Evolutionary conservation across 2,888 invertebrate species (phyloP), one percentile per base, ranked within the genome.

Genomic region (Drosophila basisetae): DNA sequence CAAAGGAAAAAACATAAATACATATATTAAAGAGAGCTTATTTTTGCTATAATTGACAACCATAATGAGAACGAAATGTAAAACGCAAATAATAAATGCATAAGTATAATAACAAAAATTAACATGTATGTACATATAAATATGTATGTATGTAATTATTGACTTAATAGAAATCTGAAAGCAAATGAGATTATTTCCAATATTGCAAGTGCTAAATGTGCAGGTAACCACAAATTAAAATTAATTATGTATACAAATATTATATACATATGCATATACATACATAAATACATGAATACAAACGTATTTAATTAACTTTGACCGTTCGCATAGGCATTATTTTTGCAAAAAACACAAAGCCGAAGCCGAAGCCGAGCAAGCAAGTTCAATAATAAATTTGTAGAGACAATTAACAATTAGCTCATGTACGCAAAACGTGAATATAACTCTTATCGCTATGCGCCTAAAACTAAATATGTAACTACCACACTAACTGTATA

Each of bases 401-500:
- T 69, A 84, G 56, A 60, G 58, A 78, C 41, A 66, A 73, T 73
- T 78, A 58, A 56, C 73, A 35, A 72, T 58, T 65, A 60, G 64
- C 73, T 78, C 62, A 59, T 78, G 58, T 73, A 58, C 61, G 84
- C 68, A 66, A 55, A 56, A 73, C 60, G 56, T 67, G 55, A 68
- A 67, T 56, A 52, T 43, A 87, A 85, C 76, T 85, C 66, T 76
- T 80, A 81, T 70, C 85, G 89, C 86, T 83, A 85, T 83, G 83
- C 86, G 89, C 83, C 86, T 88, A 73, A 76, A 78, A 73, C 58
- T 63, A 68, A 68, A 25, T 67, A 63, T 43, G 49, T 76, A 73
- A 78, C 74, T 79, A 75, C 47, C 76, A 87, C 68, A 81, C 76
- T 82, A 83, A 83, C 68, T 86, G 81, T 83, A 89, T 85, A 83